Conservation (phyloP, 1,140 invertebrate species). For the Zeugodacus cucurbitae region DNA sequence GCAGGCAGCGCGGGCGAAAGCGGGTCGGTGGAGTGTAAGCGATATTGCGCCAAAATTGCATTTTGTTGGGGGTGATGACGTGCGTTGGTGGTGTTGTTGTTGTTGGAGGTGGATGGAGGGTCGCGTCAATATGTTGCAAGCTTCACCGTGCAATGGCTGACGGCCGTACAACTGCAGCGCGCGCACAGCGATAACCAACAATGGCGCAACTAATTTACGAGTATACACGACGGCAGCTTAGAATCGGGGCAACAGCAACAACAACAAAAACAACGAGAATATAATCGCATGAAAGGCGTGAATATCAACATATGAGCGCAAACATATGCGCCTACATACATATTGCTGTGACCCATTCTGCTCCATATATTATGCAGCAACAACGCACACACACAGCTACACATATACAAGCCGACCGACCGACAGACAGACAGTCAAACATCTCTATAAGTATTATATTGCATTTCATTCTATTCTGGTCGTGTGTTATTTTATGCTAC, state of each 20-base stretch:
- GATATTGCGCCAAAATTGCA: neutral
- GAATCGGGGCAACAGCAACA: neutral
- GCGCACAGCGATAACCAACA: conserved; percentile 1
- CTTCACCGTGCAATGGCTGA: neutral
- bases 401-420: neutral
- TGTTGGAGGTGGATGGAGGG: neutral
- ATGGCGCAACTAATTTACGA: neutral
- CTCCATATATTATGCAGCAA: conserved; percentile 21
- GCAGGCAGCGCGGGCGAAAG: neutral
- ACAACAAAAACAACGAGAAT: neutral
- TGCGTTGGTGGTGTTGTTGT: neutral
- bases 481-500: neutral
- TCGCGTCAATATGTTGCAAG: conserved; percentile 7
- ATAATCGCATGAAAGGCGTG: neutral
- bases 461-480: neutral
- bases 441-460: neutral
- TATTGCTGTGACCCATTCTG: conserved; percentile 2
- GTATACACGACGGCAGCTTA: neutral
- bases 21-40: neutral
- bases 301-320: neutral
- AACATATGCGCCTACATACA: neutral
- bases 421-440: neutral
- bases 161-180: neutral
- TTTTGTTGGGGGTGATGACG: neutral
- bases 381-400: neutral